Evolutionary conservation across 2,113 vertebrate species (phyloP), one percentile per base, ranked within the genome.

Genomic region (Cnemophilus loriae): DNA sequence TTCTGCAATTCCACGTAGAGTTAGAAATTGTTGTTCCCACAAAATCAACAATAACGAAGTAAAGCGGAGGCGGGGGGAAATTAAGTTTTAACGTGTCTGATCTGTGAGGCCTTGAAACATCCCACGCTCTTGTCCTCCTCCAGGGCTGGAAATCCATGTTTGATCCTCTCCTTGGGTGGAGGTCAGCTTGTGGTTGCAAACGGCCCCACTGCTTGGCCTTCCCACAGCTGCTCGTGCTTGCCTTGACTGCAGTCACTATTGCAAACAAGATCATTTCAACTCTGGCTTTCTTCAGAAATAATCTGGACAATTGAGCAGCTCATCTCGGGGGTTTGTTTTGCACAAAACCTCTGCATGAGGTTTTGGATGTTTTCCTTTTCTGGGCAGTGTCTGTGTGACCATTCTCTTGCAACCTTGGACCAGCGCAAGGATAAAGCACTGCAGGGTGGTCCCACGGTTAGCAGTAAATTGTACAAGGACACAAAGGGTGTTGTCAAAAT

Each of bases 341-440:
- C 37, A 9, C 47, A 16, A 42, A 55, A 53, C 5, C 35, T 35
- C 27, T 35, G 28, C 11, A 16, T 3, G 23, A 30, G 37, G 7
- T 39, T 90, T 59, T 27, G 30, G 23, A 19, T 41, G n/a, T 26
- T 87, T 55, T 39, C 1, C 10, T 56, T 59, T 69, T 50, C n/a
- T 73, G 50, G 74, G 24, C 53, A 12, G 1, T 2, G 3, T 35
- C 49, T 39, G 3, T 49, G 67, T 10, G 3, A 24, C 9, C 76
- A 12, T 20, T 20, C 49, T 64, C 23, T n/a, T 55, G 67, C 6
- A 28, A 1, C 47, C 11, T 5, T 9, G 0, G 0, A 6, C 24
- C 37, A 39, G 37, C 69, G 42, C 37, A 13, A 55, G 59, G 39
- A 9, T 26, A 27, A 50, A 73, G 49, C 53, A 3, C 53, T 35